Base-by-base conservation (phyloP, 2,797 vertebrate genomes). In the Oophaga sylvatica region DNA sequence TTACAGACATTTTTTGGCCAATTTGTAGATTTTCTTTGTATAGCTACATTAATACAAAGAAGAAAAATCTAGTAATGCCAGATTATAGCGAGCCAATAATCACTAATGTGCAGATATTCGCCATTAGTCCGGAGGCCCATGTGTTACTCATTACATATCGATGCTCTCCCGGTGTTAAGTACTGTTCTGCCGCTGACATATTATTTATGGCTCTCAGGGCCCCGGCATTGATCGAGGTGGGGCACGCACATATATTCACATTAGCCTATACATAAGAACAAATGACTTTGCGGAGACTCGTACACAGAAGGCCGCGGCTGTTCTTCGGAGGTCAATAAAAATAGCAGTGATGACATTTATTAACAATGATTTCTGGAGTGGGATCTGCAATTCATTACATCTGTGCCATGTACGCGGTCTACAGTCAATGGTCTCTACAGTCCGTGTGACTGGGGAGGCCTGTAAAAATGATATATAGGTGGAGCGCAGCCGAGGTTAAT, bases 341-440 rank as follows among this genome's bases (percentile, higher is more conserved):
- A 31, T 83, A 68, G 26, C 81, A 83, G 8, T 71, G 65, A 56
- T 83, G 81, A 45, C 81, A 83, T 83, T 19, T 53, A 48, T 48
- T 82, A 68, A 4, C 45, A 26, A 45, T 56, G 62, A 56, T 45
- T 19, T 13, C 8, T 56, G 45, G 26, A n/a, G 80, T 29, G 15
- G 35, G 35, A 6, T 81, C 16, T 68, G 41, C 45, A 1, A 3
- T 12, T 60, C 29, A 84, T 59, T 84, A 71, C 48, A 13, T 59
- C 57, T 73, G 2, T 57, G 59, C 68, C 16, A 65, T 83, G 26
- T 31, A 31, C 68, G n/a, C 22, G 53, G 67, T 56, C 22, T 60
- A 13, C 13, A 53, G n/a, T 5, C 45, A 45, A 56, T 26, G 22
- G 41, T 9, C 15, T 53, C n/a, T 31, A 81, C 48, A 29, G 19